Conservation (phyloP, 2,797 vertebrate species). For the Sebastolobus alascanus region DNA sequence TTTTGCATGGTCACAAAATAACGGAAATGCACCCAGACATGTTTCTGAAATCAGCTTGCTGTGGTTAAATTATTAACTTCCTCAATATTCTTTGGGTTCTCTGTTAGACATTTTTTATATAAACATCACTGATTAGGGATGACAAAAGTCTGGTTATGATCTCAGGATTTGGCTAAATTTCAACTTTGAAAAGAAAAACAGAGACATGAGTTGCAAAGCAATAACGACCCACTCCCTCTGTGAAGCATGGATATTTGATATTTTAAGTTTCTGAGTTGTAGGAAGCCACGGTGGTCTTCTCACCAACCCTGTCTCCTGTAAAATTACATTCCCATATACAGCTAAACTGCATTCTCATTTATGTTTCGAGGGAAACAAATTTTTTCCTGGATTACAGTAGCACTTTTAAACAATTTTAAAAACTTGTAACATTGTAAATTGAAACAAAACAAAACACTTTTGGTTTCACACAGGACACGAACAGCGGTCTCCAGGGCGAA, state of each 20-base stretch:
- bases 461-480: too few species aligned
- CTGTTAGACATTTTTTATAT: neutral
- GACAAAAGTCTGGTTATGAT: neutral
- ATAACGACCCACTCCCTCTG: neutral
- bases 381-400: too few species aligned
- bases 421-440: too few species aligned
- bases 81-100: neutral
- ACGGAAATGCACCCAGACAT: neutral
- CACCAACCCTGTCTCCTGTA: too few species aligned
- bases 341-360: too few species aligned
- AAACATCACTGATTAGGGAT: neutral
- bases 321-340: too few species aligned
- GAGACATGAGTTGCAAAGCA: neutral
- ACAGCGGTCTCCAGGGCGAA: too few species aligned
- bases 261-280: neutral
- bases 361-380: too few species aligned
- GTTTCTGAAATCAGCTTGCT: neutral
- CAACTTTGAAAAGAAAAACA: neutral
- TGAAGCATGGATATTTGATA: neutral
- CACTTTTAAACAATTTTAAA: too few species aligned
- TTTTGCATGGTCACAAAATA: neutral
- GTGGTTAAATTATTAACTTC: neutral
- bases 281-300: neutral
- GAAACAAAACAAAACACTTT: too few species aligned
- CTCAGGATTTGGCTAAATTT: neutral